These are phyloP conservation scores for Anastrepha ludens DNA, from an alignment of 1,140 invertebrate genomes.

Conservation along the genomic window DNA sequence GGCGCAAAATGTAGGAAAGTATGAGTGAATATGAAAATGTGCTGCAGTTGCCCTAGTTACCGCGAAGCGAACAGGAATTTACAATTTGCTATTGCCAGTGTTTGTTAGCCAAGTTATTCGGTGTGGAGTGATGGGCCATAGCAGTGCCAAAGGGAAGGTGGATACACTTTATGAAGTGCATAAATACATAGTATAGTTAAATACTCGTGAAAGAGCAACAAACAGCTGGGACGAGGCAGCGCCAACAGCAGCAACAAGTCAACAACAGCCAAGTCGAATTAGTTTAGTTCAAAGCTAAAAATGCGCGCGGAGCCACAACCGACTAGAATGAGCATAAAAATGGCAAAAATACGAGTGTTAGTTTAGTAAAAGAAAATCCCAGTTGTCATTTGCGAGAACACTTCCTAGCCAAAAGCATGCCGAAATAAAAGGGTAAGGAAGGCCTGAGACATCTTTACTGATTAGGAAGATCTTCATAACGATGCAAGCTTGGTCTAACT, in stretches of 20 bases:
- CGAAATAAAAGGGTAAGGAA: too few species aligned
- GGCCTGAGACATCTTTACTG: too few species aligned
- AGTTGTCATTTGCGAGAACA: background rate
- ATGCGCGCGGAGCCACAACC: background rate
- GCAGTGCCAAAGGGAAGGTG: constrained; percentile 16
- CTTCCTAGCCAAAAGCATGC: background rate
- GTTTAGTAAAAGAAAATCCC: background rate
- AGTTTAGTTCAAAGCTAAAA: constrained; percentile 22
- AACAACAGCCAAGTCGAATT: constrained; percentile 18
- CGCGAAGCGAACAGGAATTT: constrained; percentile 32
- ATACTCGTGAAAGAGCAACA: background rate
- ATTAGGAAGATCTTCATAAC: too few species aligned
- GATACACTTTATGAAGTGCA: constrained; percentile 20
- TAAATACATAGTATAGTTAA: background rate
- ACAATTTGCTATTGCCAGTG: background rate
- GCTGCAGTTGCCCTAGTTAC: constrained; percentile 16
- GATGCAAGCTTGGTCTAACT: too few species aligned
- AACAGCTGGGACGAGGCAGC: background rate
- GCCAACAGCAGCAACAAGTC: background rate
- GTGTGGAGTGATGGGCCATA: background rate
- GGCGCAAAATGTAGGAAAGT: background rate
- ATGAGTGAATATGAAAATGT: background rate
- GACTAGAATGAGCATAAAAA: background rate
- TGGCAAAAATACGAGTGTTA: background rate
- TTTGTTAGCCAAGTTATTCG: background rate